Percentiles rank a stretch among this genome's conserved stretches.
phyloP scores from a whole-genome alignment of 2,797 vertebrate genomes.

The Ammospiza maritima region DNA sequence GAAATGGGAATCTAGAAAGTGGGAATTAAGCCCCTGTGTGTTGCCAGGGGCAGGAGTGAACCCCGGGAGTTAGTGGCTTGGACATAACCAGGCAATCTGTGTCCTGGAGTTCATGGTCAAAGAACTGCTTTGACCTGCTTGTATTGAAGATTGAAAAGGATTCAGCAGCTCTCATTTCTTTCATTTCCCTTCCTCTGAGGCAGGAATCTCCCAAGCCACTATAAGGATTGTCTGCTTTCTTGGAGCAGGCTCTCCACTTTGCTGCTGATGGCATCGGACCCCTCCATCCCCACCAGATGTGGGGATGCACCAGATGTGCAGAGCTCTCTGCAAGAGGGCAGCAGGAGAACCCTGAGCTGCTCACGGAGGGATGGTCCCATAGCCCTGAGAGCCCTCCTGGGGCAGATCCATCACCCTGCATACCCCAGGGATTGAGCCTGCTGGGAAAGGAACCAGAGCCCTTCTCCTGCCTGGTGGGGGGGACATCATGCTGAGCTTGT shows the following conservation, averaged over 20 bases:
- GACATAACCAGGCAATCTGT: not conserved
- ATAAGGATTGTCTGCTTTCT: not conserved
- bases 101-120: not conserved
- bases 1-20: not conserved
- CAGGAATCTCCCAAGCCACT: not conserved
- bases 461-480: not conserved
- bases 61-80: accelerated
- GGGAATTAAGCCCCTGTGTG: not conserved
- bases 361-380: not conserved
- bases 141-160: not conserved
- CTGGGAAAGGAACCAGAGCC: not conserved
- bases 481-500: not conserved
- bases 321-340: not conserved
- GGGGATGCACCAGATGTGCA: not conserved
- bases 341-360: not conserved
- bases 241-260: not conserved
- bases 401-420: not conserved
- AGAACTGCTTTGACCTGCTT: not conserved
- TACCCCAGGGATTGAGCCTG: not conserved
- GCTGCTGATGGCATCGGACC: not conserved
- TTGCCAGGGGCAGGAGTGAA: not conserved
- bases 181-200: not conserved
- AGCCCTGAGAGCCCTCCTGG: not conserved
- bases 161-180: not conserved
- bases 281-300: not conserved